Evolutionary conservation across 2,888 invertebrate genomes (phyloP).

Genomic region (Synanthedon andrenaeformis): DNA sequence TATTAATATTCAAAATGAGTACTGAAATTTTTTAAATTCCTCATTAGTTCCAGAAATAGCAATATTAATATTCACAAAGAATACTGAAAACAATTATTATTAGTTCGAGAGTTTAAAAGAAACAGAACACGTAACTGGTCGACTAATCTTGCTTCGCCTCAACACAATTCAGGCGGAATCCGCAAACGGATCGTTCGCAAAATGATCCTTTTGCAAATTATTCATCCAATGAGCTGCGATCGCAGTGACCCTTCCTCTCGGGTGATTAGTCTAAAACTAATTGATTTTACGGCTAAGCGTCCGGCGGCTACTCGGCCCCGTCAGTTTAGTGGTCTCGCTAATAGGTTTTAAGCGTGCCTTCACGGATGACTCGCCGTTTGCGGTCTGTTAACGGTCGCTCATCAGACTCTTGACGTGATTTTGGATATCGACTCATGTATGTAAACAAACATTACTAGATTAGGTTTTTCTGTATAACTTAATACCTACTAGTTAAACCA

Average conservation of each 20-base stretch:
- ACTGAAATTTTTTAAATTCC: too few relatives aligned
- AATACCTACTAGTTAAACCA: too few relatives aligned
- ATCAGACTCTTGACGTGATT: constrained; percentile 16
- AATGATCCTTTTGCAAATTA: constrained; percentile 31
- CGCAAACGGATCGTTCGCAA: constrained; percentile 6
- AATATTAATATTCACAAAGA: background rate
- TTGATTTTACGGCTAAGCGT: constrained; percentile 31
- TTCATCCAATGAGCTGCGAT: constrained; percentile 34
- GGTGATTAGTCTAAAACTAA: constrained; percentile 45
- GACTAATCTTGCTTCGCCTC: constrained; percentile 10
- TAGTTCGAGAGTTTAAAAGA: background rate
- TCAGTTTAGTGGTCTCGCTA: constrained; percentile 11
- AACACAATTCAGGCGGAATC: constrained; percentile 11
- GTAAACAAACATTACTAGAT: background rate
- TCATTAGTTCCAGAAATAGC: background rate
- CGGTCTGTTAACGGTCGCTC: constrained; percentile 13
- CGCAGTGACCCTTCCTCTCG: constrained; percentile 31
- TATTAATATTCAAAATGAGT: background rate
- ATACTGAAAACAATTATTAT: background rate
- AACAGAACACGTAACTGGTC: background rate
- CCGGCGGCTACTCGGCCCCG: constrained; percentile 2
- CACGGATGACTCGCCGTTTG: constrained; percentile 15
- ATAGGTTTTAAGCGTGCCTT: constrained; percentile 13
- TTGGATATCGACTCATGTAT: constrained; percentile 4
- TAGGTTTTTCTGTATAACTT: too few relatives aligned